A percentile compares a stretch with the other conserved stretches of the same genome.
Conservation (phyloP, 2,797 vertebrate species). For the Zonotrichia albicollis region DNA sequence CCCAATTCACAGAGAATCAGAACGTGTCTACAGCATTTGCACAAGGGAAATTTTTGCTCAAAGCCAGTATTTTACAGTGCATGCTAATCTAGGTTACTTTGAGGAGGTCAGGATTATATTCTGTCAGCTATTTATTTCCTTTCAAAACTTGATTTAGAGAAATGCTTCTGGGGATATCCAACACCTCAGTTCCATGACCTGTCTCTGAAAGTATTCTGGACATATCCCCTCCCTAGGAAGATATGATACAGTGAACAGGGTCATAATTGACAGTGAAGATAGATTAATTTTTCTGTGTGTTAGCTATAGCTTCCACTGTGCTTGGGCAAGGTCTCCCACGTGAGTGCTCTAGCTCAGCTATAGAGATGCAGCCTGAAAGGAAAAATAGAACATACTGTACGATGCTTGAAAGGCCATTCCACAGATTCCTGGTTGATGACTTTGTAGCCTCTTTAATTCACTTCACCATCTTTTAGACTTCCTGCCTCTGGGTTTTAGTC, state of each 20-base stretch:
- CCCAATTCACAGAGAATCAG: not conserved
- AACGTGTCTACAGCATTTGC: not conserved
- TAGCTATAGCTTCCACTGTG: not conserved
- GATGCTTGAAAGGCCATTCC: not conserved
- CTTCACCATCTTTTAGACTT: not conserved
- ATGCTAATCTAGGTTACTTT: not conserved
- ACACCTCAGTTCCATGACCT: not conserved
- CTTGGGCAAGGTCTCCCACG: not conserved
- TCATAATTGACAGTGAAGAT: not conserved
- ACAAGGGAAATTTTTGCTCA: not conserved
- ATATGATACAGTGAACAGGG: not conserved
- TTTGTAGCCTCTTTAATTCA: not conserved
- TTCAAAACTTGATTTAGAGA: not conserved
- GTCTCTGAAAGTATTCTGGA: not conserved
- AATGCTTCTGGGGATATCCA: not conserved
- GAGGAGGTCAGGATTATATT: not conserved
- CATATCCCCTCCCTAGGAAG: not conserved
- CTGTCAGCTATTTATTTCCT: not conserved
- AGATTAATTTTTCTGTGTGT: not conserved
- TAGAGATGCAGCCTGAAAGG: not conserved
- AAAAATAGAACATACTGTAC: not conserved
- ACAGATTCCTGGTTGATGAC: not conserved
- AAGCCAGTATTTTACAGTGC: not conserved
- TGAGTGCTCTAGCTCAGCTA: not conserved
- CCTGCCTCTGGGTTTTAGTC: not conserved